Conservation (phyloP, 1,140 invertebrate species). For the Goniozus legneri region DNA sequence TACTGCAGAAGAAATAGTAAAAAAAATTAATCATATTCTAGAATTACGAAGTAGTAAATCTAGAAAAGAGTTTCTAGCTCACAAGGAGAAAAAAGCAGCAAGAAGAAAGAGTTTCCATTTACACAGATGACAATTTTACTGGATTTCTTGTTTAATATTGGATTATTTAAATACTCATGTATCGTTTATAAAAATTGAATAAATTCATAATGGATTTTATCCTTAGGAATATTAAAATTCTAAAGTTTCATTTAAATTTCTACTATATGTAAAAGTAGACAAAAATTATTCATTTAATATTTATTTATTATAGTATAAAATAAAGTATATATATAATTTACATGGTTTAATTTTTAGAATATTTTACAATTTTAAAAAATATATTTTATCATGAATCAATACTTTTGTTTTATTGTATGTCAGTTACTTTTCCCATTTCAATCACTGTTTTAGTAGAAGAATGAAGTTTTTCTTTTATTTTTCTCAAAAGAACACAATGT, state of each 20-base stretch:
- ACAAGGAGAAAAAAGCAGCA: conserved; percentile 61
- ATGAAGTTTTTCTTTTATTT: conserved; percentile 21
- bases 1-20: conserved; percentile 76
- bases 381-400: no score
- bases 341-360: no score
- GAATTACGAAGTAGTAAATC: conserved; percentile 74
- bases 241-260: conserved; percentile 1
- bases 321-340: no score
- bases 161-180: not conserved
- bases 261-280: no score
- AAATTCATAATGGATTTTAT: not conserved
- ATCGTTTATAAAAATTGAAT: not conserved
- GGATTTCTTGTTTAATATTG: not conserved
- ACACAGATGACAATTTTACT: conserved; percentile 37
- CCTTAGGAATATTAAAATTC: not conserved
- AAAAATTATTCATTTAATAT: no score
- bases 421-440: conserved; percentile 10
- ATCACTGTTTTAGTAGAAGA: conserved; percentile 21
- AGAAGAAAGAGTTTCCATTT: conserved; percentile 58
- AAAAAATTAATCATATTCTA: conserved; percentile 84
- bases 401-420: no score
- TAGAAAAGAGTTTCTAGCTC: conserved; percentile 71
- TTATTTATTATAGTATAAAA: no score
- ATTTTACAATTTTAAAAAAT: no score
- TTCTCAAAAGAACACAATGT: conserved; percentile 19